Evolutionary conservation across 2,797 vertebrate genomes (phyloP), one percentile per base, ranked within the genome.

Genomic region (Phoeniculus purpureus): DNA sequence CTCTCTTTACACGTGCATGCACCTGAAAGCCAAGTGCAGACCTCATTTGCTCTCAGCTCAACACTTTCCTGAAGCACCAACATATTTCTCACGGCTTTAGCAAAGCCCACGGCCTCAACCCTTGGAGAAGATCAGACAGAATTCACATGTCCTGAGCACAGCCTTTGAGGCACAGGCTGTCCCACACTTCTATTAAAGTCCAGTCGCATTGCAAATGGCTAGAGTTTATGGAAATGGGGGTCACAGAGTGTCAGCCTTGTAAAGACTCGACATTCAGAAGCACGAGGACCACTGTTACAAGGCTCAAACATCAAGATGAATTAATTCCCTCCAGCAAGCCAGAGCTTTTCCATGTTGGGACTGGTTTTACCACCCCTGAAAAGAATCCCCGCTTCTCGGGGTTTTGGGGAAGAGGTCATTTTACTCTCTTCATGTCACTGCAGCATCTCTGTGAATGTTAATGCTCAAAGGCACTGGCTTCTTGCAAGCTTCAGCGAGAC

Each of bases 261-360:
- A 6, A 48, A 58, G 87, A 32, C 34, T 23, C 74, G 59, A 47
- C 67, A 62, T n/a, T 26, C 19, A 3, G 22, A 73, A 10, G 34
- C 0, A 1, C 66, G 45, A 47, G 31, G 43, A 75, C 43, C 26
- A 5, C 40, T 21, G 56, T 21, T 25, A 6, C 50, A 90, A 31
- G 60, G 43, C 72, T 93, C 32, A 1, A 6, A 9, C 55, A 40
- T 71, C 37, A 14, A 16, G 72, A 59, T 16, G 81, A 85, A 90
- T 89, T 85, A 4, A 92, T 87, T 51, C 72, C 81, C 61, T 54
- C 20, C 17, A 56, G 85, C 82, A 52, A 93, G 81, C 23, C 66
- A 56, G 73, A 66, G 90, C 40, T 74, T 58, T 74, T 56, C 75
- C 61, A 2, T n/a, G 84, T 65, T 90, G 86, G 81, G 88, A 85